Percentiles rank a stretch among this genome's conserved stretches.
Evolutionary conservation across 2,113 vertebrate species (phyloP).

Genomic region (Vulpes vulpes): DNA sequence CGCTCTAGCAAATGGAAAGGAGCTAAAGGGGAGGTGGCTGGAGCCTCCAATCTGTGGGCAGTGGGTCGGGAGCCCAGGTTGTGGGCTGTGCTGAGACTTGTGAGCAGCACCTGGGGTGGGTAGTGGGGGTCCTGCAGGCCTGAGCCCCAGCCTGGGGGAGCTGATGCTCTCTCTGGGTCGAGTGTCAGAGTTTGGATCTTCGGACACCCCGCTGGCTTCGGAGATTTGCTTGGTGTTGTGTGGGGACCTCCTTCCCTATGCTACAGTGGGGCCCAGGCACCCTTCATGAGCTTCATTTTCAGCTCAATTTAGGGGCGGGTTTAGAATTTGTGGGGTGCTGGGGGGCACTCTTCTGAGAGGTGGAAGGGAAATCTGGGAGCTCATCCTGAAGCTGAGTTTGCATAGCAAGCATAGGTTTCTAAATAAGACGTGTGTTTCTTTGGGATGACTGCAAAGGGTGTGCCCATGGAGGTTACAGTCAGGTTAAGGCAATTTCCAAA

Average conservation of each 20-base stretch:
- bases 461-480: not conserved
- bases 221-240: not conserved
- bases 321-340: not conserved
- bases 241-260: not conserved
- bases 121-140: not conserved
- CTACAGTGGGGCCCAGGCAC: not conserved
- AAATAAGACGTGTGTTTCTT: not conserved
- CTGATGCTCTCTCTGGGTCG: not conserved
- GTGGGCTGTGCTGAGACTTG: not conserved
- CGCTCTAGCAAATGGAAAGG: not conserved
- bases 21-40: not conserved
- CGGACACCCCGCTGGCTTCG: not conserved
- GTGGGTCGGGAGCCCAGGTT: not conserved
- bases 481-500: not conserved
- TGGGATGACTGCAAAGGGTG: not conserved
- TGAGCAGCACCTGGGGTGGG: not conserved
- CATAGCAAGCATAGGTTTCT: not conserved
- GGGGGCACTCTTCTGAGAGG: not conserved
- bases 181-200: not conserved
- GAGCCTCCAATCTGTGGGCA: not conserved
- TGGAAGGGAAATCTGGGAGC: not conserved
- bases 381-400: not conserved
- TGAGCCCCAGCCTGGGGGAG: not conserved
- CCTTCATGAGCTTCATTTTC: not conserved
- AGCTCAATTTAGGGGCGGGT: not conserved